Percentiles rank a stretch among this genome's conserved stretches.
Conservation (phyloP, 1,140 invertebrate genomes). For the Bombus breviceps region DNA sequence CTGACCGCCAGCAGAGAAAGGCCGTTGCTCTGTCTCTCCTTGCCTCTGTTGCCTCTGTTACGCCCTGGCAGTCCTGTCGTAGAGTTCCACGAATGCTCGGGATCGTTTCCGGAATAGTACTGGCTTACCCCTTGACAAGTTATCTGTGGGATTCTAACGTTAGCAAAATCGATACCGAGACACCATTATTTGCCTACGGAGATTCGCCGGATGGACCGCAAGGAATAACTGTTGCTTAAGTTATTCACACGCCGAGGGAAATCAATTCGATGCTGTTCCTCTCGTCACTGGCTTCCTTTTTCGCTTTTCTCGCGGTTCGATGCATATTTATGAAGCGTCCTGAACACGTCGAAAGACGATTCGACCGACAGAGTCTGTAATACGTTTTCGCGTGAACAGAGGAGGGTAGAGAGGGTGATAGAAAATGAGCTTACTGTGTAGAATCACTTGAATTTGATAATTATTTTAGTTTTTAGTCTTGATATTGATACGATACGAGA, state of each 20-base stretch:
- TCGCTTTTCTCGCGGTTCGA: not conserved
- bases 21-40: not conserved
- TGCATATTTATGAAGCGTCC: conserved; percentile 50
- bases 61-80: conserved; percentile 20
- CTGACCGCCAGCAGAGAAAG: not conserved
- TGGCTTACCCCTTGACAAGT: conserved; percentile 62
- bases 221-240: conserved; percentile 57
- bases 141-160: conserved; percentile 61
- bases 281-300: conserved; percentile 15
- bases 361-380: conserved; percentile 16
- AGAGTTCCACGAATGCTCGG: conserved; percentile 60
- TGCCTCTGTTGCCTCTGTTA: conserved; percentile 33
- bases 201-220: conserved; percentile 46
- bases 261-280: conserved; percentile 38
- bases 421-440: not conserved
- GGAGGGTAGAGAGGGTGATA: not conserved
- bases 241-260: conserved; percentile 51
- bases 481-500: not conserved
- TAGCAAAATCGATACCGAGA: conserved; percentile 62
- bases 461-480: not conserved
- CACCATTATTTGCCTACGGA: conserved; percentile 59
- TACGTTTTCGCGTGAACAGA: conserved; percentile 14
- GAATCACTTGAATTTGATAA: not conserved
- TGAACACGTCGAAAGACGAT: conserved; percentile 33
- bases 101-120: conserved; percentile 63